Conservation (phyloP, 1,140 invertebrate genomes). For the Oedothorax gibbosus region DNA sequence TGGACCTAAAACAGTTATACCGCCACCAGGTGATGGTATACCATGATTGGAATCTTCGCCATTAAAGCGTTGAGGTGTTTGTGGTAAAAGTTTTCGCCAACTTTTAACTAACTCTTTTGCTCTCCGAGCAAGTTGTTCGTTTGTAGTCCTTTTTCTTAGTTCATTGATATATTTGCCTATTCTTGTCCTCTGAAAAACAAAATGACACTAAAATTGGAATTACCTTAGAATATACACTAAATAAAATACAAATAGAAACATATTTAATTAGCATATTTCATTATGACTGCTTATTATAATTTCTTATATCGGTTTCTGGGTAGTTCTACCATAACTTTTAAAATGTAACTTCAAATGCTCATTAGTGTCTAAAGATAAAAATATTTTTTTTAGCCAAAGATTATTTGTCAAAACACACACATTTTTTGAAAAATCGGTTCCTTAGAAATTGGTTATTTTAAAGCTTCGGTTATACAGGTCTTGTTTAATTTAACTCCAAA, state of each 20-base stretch:
- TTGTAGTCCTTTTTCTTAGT: conserved; percentile 83
- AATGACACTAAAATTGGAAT: not conserved
- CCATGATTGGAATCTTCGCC: conserved; percentile 42
- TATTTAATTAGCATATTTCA: not conserved
- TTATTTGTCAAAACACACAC: too few species aligned
- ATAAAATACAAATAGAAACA: not conserved
- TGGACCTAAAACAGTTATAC: conserved; percentile 47
- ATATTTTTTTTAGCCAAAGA: too few species aligned
- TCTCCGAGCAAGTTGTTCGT: conserved; percentile 82
- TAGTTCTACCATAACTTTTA: too few species aligned
- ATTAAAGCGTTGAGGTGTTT: conserved; percentile 43
- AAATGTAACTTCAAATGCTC: too few species aligned
- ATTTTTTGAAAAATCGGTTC: too few species aligned
- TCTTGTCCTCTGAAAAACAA: conserved; percentile 78
- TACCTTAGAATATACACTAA: not conserved
- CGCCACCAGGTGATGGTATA: conserved; percentile 32
- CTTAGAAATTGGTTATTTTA: too few species aligned
- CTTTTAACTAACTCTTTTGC: conserved; percentile 90
- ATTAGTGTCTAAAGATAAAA: too few species aligned
- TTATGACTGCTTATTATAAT: not conserved
- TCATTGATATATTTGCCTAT: conserved; percentile 95
- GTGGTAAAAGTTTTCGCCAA: conserved; percentile 82
- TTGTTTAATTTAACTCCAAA: too few species aligned
- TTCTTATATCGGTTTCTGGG: not conserved
- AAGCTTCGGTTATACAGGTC: too few species aligned